phyloP scores from a whole-genome alignment of 2,797 vertebrate species.

The Acanthis flammea region DNA sequence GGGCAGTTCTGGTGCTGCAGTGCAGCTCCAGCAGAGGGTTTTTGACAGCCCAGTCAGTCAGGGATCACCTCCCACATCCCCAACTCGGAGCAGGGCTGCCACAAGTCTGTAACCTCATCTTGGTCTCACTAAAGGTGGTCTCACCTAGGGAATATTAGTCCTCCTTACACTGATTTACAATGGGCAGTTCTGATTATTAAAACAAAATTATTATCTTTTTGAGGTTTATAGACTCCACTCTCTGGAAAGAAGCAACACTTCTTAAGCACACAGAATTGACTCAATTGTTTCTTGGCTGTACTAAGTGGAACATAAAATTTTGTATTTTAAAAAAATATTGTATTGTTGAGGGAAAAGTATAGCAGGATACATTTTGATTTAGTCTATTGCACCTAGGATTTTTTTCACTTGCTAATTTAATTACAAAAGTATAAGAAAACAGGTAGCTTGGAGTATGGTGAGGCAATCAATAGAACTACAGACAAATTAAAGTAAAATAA shows the following conservation, averaged over 20 bases:
- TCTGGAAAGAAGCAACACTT: neutral
- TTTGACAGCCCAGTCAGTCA: neutral
- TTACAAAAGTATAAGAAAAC: neutral
- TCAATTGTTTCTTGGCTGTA: neutral
- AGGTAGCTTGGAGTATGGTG: neutral
- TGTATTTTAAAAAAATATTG: neutral
- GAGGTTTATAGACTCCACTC: neutral
- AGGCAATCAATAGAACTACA: neutral
- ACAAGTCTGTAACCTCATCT: accelerated
- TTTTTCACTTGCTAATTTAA: neutral
- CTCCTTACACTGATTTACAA: neutral
- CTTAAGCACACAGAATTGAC: neutral
- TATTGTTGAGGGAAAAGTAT: neutral
- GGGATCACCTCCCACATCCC: neutral
- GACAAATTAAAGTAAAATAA: neutral
- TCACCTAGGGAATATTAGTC: neutral
- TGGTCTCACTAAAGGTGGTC: neutral
- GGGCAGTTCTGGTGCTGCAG: neutral
- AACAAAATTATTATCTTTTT: neutral
- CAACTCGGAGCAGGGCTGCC: neutral
- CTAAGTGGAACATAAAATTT: neutral
- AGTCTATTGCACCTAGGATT: neutral
- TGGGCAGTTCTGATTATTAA: neutral
- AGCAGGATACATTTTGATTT: neutral
- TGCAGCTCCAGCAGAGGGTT: neutral